Evolutionary conservation across 2,113 vertebrate genomes (phyloP).

Genomic region (Percopsis transmontana): DNA sequence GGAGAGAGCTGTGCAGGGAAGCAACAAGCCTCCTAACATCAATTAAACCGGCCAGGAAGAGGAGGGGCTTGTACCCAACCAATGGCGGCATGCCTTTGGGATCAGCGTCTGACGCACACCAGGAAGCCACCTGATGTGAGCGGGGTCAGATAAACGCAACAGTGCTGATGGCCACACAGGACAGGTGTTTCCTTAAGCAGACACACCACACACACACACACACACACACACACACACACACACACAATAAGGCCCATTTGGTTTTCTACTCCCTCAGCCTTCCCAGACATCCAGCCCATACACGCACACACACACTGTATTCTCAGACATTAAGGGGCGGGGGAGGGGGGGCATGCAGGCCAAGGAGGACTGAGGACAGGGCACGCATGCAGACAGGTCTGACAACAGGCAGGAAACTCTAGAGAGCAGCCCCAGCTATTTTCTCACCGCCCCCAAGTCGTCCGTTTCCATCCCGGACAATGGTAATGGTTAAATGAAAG

Average conservation of each 20-base stretch:
- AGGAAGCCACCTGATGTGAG: conserved; percentile 84
- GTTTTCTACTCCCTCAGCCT: conserved; percentile 74
- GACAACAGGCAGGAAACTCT: conserved; percentile 73
- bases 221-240: conserved; percentile 1
- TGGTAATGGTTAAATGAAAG: conserved; percentile 36
- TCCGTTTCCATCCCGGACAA: conserved; percentile 60
- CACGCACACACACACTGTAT: conserved; percentile 46
- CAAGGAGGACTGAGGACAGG: conserved; percentile 73
- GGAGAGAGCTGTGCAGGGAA: conserved; percentile 43
- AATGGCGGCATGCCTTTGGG: conserved; percentile 66
- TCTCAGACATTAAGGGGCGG: conserved; percentile 61
- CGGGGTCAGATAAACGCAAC: conserved; percentile 79
- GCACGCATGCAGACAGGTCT: conserved; percentile 71
- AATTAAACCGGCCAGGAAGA: conserved; percentile 64
- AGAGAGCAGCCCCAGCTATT: conserved; percentile 66
- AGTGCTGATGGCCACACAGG: conserved; percentile 68
- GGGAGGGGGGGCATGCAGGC: conserved; percentile 41
- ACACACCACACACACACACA: conserved; percentile 51
- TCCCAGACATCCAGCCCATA: conserved; percentile 71
- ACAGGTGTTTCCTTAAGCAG: conserved; percentile 80
- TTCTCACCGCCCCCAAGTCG: conserved; percentile 48
- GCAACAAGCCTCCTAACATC: conserved; percentile 63
- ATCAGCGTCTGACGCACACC: conserved; percentile 76
- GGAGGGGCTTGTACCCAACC: conserved; percentile 61
- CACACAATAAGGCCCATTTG: conserved; percentile 60